Evolutionary conservation across 1,140 invertebrate species (phyloP), one percentile per base, ranked within the genome.

Genomic region (Brachionus koreanus): DNA sequence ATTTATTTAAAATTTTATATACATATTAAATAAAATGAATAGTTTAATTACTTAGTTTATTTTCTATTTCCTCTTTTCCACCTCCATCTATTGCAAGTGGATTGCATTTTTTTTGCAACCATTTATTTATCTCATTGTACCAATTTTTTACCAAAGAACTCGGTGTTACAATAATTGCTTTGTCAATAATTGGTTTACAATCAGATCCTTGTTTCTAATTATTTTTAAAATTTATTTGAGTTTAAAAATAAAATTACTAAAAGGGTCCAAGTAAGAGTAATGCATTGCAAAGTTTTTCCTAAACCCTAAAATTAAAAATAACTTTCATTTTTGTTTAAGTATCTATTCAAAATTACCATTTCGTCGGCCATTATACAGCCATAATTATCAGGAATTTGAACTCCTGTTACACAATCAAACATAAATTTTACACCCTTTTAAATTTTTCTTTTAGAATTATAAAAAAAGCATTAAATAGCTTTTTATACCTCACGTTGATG

Each of bases 281-380:
- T 98, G 87, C 97, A 99, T 87, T 99, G 98, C 9, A 99, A 89
- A 7, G 98, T 99, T 88, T 99, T 99, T 1, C 97, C 97, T 5
- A 93, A 85, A 67, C 91, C 90, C 89, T 90, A 85, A 29, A 85
- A 85, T 52, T 46, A 74, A 75, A 39, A 61, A 19, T 25, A 16
- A 52, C 9, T 49, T 74, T 25, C 5, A 13, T 25, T 75, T 2
- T 12, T 16, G 19, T 39, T 19, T n/a, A 3, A 9, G 5, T 72
- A 2, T 13, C 23, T 19, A 2, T 57, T 5, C 7, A 39, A 16
- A 10, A 33, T 33, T 33, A 87, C 95, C 96, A 98, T 98, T 91
- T 98, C 96, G 90, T 98, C 96, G 35, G 96, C 96, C 96, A 98
- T 98, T 46, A 98, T 98, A 85, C 96, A 98, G 2, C 97, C 96